Base-by-base conservation (phyloP, 2,797 vertebrate genomes). In the Protosalanx chinensis region DNA sequence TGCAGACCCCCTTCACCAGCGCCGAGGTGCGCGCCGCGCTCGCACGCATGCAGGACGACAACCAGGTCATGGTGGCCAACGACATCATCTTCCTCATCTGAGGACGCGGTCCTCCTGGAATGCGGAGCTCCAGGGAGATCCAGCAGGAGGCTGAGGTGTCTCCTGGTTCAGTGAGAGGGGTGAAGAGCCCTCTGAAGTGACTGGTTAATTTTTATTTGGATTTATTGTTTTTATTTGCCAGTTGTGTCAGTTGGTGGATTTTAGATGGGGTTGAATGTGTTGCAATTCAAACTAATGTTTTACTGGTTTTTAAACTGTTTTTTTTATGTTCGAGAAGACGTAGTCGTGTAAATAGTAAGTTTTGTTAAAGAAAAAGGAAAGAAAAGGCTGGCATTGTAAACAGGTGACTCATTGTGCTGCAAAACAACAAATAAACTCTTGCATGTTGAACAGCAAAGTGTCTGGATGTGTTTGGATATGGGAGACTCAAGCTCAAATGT, bases 31-130 rank as follows among this genome's bases (percentile, higher is more conserved):
- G 91, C 1, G 30, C 85, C 0, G 95, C 96, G 0, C 78, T 99
- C 82, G 88, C 82, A 16, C 92, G 88, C 72, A 99, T 99, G 98
- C 96, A 99, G 85, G 95, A 97, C 0, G 94, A 96, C 83, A 99
- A 99, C 93, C 97, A 98, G 88, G 92, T 99, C 82, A 99, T 99
- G 98, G 88, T 98, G 88, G 95, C 97, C 0, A 96, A 98, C 30
- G 94, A 98, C 84, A 98, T 98, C 68, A 71, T 99, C 86, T 98
- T 99, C 91, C 93, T 99, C 79, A 99, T 99, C 89, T 98, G 87
- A 95, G 37, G 13, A 49, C 5, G 12, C 13, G n/a, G 8, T 41
- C 33, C 16, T 4, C 15, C 15, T 46, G n/a, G 12, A 12, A 13
- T 46, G 41, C 12, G 3, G 41, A 46, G 41, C 41, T 46, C 41